phyloP scores from a whole-genome alignment of 2,113 vertebrate genomes.

The Cygnus atratus region DNA sequence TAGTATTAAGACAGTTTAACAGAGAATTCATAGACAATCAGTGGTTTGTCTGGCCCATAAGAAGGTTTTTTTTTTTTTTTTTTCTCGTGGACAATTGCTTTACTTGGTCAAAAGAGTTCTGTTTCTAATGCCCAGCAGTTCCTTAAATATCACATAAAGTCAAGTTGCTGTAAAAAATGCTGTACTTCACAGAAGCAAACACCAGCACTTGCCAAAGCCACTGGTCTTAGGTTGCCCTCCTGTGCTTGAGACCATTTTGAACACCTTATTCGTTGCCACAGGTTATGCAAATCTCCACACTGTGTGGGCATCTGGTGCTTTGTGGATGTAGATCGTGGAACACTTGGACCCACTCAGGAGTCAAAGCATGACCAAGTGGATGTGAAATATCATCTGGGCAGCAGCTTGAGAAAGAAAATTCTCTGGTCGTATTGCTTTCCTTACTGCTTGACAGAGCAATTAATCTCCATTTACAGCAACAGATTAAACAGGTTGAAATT shows the following conservation, averaged over 20 bases:
- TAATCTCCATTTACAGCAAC: neutral
- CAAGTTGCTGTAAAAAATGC: neutral
- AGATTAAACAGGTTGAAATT: neutral
- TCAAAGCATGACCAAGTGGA: neutral
- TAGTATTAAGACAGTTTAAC: neutral
- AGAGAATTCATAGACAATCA: neutral
- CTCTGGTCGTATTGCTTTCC: neutral
- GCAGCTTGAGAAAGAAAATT: neutral
- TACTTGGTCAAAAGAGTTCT: neutral
- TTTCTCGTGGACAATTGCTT: neutral
- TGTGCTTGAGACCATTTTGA: neutral
- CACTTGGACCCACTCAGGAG: neutral
- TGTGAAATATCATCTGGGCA: neutral
- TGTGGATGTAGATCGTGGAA: neutral
- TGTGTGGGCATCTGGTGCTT: neutral
- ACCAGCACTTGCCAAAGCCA: neutral
- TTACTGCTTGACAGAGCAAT: neutral
- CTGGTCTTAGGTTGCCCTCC: neutral
- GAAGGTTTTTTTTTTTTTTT: neutral
- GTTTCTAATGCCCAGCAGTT: neutral
- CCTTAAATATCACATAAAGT: neutral
- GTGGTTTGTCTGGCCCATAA: neutral
- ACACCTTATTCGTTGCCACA: accelerated
- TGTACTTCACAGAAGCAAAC: neutral
- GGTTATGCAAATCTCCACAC: neutral